Evolutionary conservation across 2,113 vertebrate genomes (phyloP).

Genomic region (Baryphthengus martii): DNA sequence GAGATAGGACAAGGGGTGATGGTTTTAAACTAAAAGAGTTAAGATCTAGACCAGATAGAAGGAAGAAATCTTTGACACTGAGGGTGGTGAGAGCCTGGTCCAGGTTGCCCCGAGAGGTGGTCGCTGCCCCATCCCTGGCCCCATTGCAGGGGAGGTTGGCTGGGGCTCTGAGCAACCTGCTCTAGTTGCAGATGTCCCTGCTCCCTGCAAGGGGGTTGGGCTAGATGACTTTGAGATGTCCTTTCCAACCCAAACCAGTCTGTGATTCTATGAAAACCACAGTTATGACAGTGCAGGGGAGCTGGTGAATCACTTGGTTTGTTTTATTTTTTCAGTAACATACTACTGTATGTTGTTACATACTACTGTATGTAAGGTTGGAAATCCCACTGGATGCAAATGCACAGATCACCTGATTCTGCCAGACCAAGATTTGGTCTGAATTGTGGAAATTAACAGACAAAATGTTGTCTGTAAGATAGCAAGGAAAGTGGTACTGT

Average conservation of each 20-base stretch:
- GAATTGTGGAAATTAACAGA: background rate
- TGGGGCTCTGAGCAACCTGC: no score
- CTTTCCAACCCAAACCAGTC: background rate
- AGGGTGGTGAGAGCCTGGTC: background rate
- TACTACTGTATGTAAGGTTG: background rate
- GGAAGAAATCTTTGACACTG: background rate
- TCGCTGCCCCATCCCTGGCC: background rate
- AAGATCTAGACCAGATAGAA: background rate
- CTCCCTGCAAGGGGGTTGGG: no score
- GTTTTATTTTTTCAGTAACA: background rate
- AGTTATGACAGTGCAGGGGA: background rate
- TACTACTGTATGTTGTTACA: background rate
- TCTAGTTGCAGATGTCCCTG: no score
- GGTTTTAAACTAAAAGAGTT: background rate
- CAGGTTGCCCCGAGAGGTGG: background rate
- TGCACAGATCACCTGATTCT: background rate
- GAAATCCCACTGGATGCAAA: background rate
- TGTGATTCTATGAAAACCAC: background rate
- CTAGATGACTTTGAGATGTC: no score
- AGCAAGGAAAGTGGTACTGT: background rate
- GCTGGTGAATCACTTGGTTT: background rate
- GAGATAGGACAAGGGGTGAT: background rate
- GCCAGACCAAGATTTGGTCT: background rate
- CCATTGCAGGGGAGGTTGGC: background rate
- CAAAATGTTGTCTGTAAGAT: background rate